Evolutionary conservation across 2,888 invertebrate genomes (phyloP).

Genomic region (Eristalis intricaria): DNA sequence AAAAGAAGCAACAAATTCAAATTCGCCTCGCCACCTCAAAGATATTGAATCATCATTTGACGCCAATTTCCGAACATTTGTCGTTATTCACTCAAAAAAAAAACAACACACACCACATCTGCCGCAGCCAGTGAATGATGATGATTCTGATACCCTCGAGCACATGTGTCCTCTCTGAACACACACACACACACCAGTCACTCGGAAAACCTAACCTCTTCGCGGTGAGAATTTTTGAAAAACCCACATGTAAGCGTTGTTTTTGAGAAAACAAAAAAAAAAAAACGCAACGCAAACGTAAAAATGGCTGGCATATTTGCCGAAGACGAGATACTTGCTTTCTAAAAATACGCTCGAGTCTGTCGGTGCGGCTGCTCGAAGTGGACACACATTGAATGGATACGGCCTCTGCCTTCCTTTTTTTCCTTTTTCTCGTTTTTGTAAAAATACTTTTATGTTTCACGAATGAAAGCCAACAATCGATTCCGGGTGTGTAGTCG

Average conservation of each 20-base stretch:
- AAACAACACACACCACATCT: constrained; percentile 16
- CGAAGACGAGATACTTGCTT: background rate
- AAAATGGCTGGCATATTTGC: background rate
- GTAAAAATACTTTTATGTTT: constrained; percentile 18
- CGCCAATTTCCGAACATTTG: constrained; percentile 1
- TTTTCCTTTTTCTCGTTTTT: background rate
- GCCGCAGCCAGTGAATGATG: background rate
- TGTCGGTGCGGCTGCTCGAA: background rate
- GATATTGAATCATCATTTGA: constrained; percentile 17
- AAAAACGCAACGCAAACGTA: background rate
- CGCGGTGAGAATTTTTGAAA: constrained; percentile 10
- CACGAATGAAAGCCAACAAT: background rate
- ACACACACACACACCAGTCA: background rate
- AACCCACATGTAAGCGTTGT: constrained; percentile 7
- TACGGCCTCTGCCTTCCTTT: background rate
- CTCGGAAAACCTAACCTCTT: constrained; percentile 28
- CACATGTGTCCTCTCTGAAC: background rate
- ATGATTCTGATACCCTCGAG: background rate
- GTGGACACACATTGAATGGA: constrained; percentile 36
- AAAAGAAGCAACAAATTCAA: background rate
- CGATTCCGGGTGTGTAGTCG: constrained; percentile 52
- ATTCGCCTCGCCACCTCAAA: background rate
- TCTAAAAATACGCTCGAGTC: constrained; percentile 17
- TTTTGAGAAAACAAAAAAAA: too few relatives aligned
- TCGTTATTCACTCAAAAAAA: constrained; percentile 28